Evolutionary conservation across 53 echinoderm and acorn worm genomes (phyloP).

Genomic region (Zoroaster sp.): DNA sequence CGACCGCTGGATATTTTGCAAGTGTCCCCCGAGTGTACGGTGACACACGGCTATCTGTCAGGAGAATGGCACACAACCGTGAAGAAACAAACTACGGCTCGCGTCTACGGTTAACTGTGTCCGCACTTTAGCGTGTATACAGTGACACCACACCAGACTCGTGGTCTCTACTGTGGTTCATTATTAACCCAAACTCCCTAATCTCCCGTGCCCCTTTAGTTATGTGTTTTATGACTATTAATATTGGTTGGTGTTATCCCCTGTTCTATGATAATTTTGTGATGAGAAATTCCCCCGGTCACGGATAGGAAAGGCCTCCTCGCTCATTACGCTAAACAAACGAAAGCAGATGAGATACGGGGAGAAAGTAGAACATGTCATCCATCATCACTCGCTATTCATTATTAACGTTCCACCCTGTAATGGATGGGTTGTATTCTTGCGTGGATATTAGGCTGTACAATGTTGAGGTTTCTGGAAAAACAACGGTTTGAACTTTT

Average conservation of each 20-base stretch:
- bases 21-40: not conserved
- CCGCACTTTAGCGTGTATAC: slow-evolving; percentile 15
- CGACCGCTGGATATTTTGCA: not conserved
- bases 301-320: not conserved
- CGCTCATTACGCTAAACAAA: slow-evolving; percentile 59
- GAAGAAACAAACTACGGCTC: not conserved
- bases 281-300: not conserved
- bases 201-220: not conserved
- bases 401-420: slow-evolving; percentile 18
- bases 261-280: not conserved
- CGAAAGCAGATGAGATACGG: not conserved
- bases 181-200: slow-evolving; percentile 7
- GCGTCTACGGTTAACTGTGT: not conserved
- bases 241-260: not conserved
- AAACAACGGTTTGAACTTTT: too few species aligned
- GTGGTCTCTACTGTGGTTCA: not conserved
- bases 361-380: not conserved
- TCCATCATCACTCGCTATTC: slow-evolving; percentile 27
- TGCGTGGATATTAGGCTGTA: too few species aligned
- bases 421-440: slow-evolving; percentile 17
- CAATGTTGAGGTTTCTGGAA: too few species aligned
- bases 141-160: slow-evolving; percentile 26
- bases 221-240: not conserved
- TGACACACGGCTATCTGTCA: not conserved
- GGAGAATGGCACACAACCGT: slow-evolving; percentile 16